phyloP scores from a whole-genome alignment of 2,797 vertebrate species.

The Lagorchestes hirsutus region DNA sequence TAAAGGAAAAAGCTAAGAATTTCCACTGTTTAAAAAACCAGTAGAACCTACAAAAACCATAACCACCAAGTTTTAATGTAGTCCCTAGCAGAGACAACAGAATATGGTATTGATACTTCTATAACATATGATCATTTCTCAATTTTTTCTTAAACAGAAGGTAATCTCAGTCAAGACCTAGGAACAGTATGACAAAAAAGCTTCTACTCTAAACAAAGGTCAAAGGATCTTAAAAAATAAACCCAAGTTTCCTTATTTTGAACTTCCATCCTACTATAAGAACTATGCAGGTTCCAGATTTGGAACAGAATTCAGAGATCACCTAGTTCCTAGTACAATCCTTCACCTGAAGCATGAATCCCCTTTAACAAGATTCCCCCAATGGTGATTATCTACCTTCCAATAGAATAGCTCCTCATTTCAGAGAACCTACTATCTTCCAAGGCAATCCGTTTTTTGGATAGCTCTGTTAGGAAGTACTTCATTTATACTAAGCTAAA shows the following conservation, averaged over 20 bases:
- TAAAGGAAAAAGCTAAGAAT: background rate
- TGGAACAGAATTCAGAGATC: background rate
- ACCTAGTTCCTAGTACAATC: background rate
- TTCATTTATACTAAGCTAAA: background rate
- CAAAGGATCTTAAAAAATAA: background rate
- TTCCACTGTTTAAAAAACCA: background rate
- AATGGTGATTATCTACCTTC: background rate
- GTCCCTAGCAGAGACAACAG: slow-evolving; percentile 18
- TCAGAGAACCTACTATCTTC: background rate
- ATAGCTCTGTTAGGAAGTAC: background rate
- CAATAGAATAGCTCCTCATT: background rate
- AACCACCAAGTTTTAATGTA: background rate
- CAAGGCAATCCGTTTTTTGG: background rate
- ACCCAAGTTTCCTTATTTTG: background rate
- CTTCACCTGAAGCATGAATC: background rate
- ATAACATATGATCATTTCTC: background rate
- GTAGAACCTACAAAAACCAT: background rate
- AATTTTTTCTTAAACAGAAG: slow-evolving; percentile 38
- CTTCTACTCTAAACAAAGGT: slow-evolving; percentile 42
- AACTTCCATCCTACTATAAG: background rate
- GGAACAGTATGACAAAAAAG: slow-evolving; percentile 51
- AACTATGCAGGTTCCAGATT: background rate
- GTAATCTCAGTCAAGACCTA: slow-evolving; percentile 5
- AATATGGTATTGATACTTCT: background rate
- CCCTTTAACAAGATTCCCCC: background rate